Evolutionary conservation across 2,113 vertebrate genomes (phyloP).

Genomic region (Stegostoma tigrinum): DNA sequence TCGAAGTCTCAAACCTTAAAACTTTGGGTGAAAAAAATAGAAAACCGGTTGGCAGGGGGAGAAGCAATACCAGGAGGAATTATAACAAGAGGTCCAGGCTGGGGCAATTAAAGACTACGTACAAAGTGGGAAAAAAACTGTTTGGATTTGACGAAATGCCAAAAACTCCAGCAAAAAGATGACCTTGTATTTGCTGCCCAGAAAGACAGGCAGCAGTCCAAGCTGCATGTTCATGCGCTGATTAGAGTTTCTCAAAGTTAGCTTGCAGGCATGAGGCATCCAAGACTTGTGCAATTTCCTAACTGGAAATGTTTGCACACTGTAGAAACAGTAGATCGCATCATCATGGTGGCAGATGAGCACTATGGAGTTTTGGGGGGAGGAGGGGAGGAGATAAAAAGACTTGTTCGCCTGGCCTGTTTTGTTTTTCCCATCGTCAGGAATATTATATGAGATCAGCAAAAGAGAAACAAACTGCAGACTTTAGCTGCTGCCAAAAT

Average conservation of each 20-base stretch:
- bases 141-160: not conserved
- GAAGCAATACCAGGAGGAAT: not conserved
- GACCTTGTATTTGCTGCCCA: not conserved
- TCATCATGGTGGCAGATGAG: not conserved
- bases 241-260: not conserved
- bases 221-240: not conserved
- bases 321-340: not conserved
- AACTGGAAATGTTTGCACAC: not conserved
- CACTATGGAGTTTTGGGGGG: not conserved
- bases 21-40: not conserved
- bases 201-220: not conserved
- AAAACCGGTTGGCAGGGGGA: not conserved
- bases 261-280: not conserved
- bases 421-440: not conserved
- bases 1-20: not conserved
- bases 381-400: not conserved
- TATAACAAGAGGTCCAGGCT: no score
- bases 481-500: not conserved
- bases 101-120: not conserved
- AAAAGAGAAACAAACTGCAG: conserved; percentile 25
- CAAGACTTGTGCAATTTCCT: not conserved
- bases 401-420: not conserved
- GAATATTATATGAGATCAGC: conserved; percentile 12
- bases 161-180: not conserved
- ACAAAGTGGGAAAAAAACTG: not conserved